Evolutionary conservation across 2,797 vertebrate species (phyloP), one percentile per base, ranked within the genome.

Genomic region (Sebastolobus alascanus): DNA sequence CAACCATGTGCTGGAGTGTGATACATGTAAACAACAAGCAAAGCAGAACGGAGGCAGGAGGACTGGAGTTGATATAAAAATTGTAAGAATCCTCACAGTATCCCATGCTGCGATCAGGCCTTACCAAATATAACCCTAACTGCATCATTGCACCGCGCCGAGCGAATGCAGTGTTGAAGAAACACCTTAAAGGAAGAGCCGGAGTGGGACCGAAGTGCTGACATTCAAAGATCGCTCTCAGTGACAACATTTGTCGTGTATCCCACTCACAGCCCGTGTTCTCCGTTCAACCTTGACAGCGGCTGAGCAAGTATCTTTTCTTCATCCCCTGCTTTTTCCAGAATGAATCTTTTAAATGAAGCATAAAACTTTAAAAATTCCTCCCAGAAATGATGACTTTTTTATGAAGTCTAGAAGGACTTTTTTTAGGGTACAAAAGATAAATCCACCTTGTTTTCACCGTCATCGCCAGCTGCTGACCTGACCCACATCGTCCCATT

Each of bases 291-390:
- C 80, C 79, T 75, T 84, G 82, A 84, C 77, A 60, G 69, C 29
- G 58, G 73, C 54, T 5, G 68, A 71, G 73, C 37, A 80, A 83
- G 76, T 74, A 68, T 88, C 71, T 85, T 73, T 11, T 63, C 77
- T 68, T 60, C 59, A 64, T 75, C 65, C 22, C 65, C 22, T 67
- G 75, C 77, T 84, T 88, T 89, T 25, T 78, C 68, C 73, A 46
- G 68, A 88, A 93, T 92, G 1, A 93, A 94, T 92, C 79, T 90
- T 43, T 94, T 94, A 88, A 90, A 84, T 94, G 87, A 90, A 84
- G 59, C 67, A 90, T 94, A 58, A 93, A 94, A 93, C 27, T 88
- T 95, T 5, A 85, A 90, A 12, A 64, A 43, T 25, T 16, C 77
- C 84, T 89, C 75, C 75, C 55, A 90, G 89, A 92, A 87, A n/a